These are phyloP conservation scores for Aphaenogaster floridana DNA, from an alignment of 1,140 invertebrate genomes.

Conservation along the genomic window DNA sequence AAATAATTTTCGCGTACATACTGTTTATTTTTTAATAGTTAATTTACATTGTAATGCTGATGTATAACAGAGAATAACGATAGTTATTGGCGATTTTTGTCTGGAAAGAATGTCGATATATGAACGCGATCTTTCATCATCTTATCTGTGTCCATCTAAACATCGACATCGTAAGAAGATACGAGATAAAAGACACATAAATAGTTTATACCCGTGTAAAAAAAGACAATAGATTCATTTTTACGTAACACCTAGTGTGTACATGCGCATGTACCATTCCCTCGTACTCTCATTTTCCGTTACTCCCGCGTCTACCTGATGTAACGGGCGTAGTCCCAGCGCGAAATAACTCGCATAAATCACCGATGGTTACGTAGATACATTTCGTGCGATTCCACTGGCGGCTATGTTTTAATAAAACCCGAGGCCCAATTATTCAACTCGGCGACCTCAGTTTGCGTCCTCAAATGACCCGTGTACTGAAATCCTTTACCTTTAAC, in stretches of 20 bases:
- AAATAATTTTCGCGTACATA: not conserved
- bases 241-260: constrained; percentile 8
- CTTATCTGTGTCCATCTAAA: not conserved
- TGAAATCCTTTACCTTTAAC: constrained; percentile 37
- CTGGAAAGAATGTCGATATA: not conserved
- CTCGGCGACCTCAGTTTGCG: constrained; percentile 56
- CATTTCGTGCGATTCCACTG: constrained; percentile 73
- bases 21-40: not conserved
- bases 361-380: constrained; percentile 77
- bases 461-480: constrained; percentile 40
- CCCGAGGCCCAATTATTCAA: constrained; percentile 76
- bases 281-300: constrained; percentile 66
- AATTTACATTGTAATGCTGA: not conserved
- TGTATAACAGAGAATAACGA: not conserved
- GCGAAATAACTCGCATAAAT: constrained; percentile 78
- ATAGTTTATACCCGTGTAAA: constrained; percentile 31
- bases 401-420: constrained; percentile 78
- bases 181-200: not conserved
- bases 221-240: constrained; percentile 15
- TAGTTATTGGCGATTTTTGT: not conserved
- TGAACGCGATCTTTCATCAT: not conserved
- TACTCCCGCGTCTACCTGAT: constrained; percentile 63
- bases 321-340: constrained; percentile 70
- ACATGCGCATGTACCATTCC: not conserved
- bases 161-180: not conserved